Evolutionary conservation across 2,113 vertebrate species (phyloP).

Genomic region (Polyodon spathula): DNA sequence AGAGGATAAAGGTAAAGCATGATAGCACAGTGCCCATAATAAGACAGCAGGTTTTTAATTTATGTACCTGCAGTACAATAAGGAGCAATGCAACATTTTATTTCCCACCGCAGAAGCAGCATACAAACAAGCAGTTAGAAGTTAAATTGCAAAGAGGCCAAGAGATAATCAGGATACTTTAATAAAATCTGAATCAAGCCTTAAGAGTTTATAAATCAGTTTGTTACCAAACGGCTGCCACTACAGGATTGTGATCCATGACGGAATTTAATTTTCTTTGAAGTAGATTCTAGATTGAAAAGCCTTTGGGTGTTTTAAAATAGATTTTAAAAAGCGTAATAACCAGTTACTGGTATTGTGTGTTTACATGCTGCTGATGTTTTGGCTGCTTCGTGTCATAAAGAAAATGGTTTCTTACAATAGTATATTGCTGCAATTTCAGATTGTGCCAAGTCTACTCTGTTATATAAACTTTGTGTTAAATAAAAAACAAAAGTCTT

Average conservation of each 20-base stretch:
- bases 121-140: neutral
- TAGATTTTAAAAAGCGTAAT: neutral
- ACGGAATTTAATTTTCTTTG: neutral
- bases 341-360: neutral
- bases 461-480: too few relatives aligned
- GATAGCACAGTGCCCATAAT: constrained; percentile 23
- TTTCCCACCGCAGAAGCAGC: neutral
- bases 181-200: too few relatives aligned
- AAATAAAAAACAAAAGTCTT: too few relatives aligned
- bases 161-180: neutral
- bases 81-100: neutral
- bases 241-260: neutral
- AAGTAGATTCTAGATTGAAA: neutral
- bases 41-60: constrained; percentile 16
- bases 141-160: neutral
- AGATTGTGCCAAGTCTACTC: too few relatives aligned
- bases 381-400: neutral
- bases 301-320: neutral
- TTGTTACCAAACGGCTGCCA: too few relatives aligned
- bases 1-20: constrained; percentile 80
- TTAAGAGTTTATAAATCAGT: too few relatives aligned
- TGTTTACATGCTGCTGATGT: neutral
- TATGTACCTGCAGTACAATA: neutral
- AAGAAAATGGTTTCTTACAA: too few relatives aligned
- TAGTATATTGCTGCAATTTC: too few relatives aligned